These are phyloP conservation scores for Pteria penguin DNA, from an alignment of 2,888 invertebrate genomes.

Conservation along the genomic window DNA sequence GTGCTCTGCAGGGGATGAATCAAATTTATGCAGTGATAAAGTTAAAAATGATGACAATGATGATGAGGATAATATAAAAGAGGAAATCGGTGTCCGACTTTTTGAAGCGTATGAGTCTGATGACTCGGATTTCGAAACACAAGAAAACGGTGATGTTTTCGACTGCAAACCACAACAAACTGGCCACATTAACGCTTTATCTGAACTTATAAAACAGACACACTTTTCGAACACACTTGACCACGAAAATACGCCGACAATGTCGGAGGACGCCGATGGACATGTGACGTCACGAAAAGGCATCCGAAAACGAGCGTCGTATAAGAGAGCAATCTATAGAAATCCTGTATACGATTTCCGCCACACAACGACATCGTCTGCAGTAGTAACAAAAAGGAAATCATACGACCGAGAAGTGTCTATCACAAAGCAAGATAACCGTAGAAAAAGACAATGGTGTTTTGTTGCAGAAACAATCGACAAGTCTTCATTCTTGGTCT, in stretches of 20 bases:
- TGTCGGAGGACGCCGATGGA: not conserved
- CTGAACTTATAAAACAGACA: not conserved
- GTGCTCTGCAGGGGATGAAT: constrained; percentile 15
- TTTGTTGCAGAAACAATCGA: constrained; percentile 74
- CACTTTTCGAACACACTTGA: not conserved
- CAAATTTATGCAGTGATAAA: not conserved
- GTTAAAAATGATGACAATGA: not conserved
- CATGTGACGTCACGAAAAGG: no score
- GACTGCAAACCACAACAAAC: not conserved
- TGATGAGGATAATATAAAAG: not conserved
- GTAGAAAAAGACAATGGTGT: constrained; percentile 68
- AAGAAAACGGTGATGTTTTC: not conserved
- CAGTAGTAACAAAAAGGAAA: not conserved
- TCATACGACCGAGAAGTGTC: not conserved
- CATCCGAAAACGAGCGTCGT: constrained; percentile 41
- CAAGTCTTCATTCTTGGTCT: constrained; percentile 69
- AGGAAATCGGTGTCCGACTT: not conserved
- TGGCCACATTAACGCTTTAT: not conserved
- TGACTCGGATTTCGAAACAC: not conserved
- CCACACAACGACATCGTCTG: not conserved
- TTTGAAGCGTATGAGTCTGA: not conserved
- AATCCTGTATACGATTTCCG: not conserved
- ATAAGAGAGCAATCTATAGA: constrained; percentile 42
- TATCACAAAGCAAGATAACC: not conserved
- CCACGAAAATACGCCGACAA: not conserved